These are phyloP conservation scores for Delphinus delphis DNA, from an alignment of 2,113 vertebrate genomes.

Conservation along the genomic window DNA sequence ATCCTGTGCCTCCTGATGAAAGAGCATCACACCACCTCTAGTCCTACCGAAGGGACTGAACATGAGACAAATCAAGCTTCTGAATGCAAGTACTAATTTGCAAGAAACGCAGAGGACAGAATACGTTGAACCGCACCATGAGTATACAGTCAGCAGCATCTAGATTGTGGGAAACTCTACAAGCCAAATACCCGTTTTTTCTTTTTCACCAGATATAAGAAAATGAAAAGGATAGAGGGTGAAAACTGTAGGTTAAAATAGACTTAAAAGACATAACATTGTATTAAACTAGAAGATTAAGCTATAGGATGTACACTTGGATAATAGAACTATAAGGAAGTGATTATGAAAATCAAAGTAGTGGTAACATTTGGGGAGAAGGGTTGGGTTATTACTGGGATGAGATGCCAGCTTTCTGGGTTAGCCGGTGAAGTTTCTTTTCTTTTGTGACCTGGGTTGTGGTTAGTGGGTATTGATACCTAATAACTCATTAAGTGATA, in stretches of 20 bases:
- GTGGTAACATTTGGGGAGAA: background rate
- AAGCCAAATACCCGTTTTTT: background rate
- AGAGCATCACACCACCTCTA: background rate
- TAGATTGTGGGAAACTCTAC: background rate
- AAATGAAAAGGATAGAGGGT: background rate
- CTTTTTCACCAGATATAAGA: background rate
- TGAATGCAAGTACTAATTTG: background rate
- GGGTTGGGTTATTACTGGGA: background rate
- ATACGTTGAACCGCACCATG: background rate
- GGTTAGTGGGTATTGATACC: background rate
- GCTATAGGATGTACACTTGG: background rate
- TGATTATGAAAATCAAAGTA: background rate
- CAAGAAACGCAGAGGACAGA: background rate
- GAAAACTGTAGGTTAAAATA: background rate
- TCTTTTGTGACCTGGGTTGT: background rate
- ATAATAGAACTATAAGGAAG: background rate
- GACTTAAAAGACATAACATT: background rate
- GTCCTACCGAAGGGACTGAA: background rate
- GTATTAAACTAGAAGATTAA: background rate
- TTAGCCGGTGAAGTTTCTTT: background rate
- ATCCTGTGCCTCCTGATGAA: background rate
- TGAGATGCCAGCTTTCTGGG: background rate
- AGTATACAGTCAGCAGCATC: background rate
- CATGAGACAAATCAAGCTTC: background rate
- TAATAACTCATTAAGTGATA: background rate